A percentile compares a stretch with the other conserved stretches of the same genome.
Evolutionary conservation across 1,140 invertebrate genomes (phyloP).

Genomic region (Dufourea novaeangliae): DNA sequence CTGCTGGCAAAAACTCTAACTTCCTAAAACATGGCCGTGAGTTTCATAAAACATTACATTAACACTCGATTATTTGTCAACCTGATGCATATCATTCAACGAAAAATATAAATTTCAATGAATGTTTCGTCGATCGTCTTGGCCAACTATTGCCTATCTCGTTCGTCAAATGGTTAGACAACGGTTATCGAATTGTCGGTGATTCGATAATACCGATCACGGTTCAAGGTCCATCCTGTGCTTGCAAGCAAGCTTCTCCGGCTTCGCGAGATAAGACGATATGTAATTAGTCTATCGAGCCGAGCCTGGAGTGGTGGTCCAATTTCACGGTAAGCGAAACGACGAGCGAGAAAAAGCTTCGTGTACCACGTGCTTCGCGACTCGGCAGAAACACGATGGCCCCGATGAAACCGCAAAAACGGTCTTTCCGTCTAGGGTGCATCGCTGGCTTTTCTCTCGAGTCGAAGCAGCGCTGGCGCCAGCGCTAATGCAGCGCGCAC

Average conservation of each 20-base stretch:
- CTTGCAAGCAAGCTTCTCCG: neutral
- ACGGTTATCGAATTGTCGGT: slow-evolving; percentile 13
- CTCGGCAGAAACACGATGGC: neutral
- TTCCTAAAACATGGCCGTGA: too few species aligned
- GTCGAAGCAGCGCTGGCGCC: slow-evolving; percentile 53
- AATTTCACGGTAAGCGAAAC: slow-evolving; percentile 22
- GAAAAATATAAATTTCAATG: too few species aligned
- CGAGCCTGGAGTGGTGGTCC: neutral
- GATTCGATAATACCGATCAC: slow-evolving; percentile 27
- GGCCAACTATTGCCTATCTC: slow-evolving; percentile 14
- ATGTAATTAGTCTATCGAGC: neutral
- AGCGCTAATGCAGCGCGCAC: slow-evolving; percentile 59
- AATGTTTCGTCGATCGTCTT: slow-evolving; percentile 17
- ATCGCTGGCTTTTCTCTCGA: slow-evolving; percentile 1
- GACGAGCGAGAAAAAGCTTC: neutral
- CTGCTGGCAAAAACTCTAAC: too few species aligned
- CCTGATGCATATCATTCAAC: too few species aligned
- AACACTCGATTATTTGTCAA: too few species aligned
- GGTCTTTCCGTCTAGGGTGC: slow-evolving; percentile 46
- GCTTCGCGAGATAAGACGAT: slow-evolving; percentile 11
- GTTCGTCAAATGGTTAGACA: neutral
- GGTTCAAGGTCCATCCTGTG: slow-evolving; percentile 26
- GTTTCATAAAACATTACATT: too few species aligned
- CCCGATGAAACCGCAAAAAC: slow-evolving; percentile 54
- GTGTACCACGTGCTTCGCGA: neutral